Percentiles rank a stretch among this genome's conserved stretches.
Evolutionary conservation across 2,888 invertebrate genomes (phyloP).

Genomic region (Lucinisca nassula): DNA sequence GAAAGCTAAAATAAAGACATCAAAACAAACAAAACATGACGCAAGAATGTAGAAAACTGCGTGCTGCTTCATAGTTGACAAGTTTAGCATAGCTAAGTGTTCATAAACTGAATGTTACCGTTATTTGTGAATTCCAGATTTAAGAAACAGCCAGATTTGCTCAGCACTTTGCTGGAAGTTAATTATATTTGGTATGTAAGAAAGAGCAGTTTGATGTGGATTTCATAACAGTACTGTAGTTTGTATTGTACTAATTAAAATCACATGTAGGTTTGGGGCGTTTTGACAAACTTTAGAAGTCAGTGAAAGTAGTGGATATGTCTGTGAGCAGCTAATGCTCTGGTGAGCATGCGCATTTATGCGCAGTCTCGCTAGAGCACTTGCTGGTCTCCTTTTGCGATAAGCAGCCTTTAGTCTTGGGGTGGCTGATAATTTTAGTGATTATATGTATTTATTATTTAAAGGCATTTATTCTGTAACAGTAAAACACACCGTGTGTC

Average conservation of each 20-base stretch:
- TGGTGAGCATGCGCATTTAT: no score
- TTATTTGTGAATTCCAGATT: conserved; percentile 1
- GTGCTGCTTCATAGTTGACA: conserved; percentile 69
- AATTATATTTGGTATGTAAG: conserved; percentile 16
- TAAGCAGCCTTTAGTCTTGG: no score
- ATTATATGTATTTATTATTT: no score
- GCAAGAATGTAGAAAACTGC: conserved; percentile 65
- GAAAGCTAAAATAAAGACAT: conserved; percentile 58
- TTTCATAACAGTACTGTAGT: conserved; percentile 5
- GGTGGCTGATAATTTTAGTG: no score
- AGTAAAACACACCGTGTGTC: no score
- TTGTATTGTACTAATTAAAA: background rate
- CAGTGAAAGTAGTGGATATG: no score
- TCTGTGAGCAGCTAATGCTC: no score
- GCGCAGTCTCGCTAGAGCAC: no score
- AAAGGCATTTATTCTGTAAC: no score
- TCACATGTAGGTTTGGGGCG: background rate
- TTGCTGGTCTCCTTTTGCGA: no score
- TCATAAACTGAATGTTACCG: background rate
- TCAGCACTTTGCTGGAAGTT: background rate
- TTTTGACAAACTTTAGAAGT: no score
- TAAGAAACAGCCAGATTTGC: background rate
- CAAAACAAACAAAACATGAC: conserved; percentile 64
- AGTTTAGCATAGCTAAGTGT: conserved; percentile 56
- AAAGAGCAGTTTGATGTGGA: background rate